Conservation (phyloP, 2,888 invertebrate species). For the Cryptocephalus primarius region DNA sequence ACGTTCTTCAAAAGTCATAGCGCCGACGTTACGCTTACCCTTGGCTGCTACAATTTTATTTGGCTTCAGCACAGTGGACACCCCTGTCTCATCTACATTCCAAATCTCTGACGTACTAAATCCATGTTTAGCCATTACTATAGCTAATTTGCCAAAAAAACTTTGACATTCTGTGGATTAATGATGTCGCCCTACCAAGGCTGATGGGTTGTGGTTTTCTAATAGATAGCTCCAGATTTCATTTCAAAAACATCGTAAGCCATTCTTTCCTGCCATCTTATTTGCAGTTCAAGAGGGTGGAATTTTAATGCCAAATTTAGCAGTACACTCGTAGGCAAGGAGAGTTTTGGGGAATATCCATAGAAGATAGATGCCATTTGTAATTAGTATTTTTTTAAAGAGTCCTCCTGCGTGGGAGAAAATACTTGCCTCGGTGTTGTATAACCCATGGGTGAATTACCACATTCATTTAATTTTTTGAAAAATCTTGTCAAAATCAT, state of each 20-base stretch:
- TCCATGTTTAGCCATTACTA: background rate
- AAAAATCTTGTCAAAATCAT: too few species aligned
- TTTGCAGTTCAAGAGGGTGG: background rate
- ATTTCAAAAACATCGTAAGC: too few species aligned
- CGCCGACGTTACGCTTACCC: conserved; percentile 3
- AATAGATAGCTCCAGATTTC: background rate
- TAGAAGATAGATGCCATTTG: conserved; percentile 3
- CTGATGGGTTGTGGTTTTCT: conserved; percentile 1
- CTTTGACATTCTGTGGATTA: conserved; percentile 1
- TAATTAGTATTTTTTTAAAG: background rate
- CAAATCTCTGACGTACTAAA: conserved; percentile 1
- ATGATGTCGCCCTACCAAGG: conserved; percentile 3
- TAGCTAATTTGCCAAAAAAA: background rate
- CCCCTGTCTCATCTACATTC: conserved; percentile 2
- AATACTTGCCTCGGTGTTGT: conserved; percentile 2
- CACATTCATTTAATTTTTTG: background rate
- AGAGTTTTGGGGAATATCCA: conserved; percentile 1
- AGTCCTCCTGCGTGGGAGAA: too few species aligned
- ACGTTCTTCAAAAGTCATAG: conserved; percentile 1
- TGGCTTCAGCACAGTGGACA: too few species aligned
- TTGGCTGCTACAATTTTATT: too few species aligned
- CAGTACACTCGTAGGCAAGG: conserved; percentile 3
- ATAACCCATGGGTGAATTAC: background rate
- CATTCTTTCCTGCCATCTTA: too few species aligned
- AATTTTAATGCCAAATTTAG: conserved; percentile 1